Base-by-base conservation (phyloP, 2,797 vertebrate genomes). In the Psittacula derbiana region DNA sequence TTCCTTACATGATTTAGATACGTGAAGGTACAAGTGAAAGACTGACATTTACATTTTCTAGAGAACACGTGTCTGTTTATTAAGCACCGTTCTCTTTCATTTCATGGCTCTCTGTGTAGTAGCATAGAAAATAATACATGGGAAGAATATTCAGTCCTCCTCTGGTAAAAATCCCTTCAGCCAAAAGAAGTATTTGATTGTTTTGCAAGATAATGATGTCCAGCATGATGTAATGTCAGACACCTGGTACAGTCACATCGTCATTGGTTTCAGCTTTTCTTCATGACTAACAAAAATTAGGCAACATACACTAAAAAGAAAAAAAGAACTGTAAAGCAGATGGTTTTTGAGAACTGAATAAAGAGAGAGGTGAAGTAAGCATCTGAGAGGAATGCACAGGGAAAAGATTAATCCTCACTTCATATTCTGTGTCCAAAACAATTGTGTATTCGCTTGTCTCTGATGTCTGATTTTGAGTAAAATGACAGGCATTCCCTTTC, bases 291-390 rank as follows among this genome's bases (percentile, higher is more conserved):
- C 90, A 97, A 97, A 97, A 98, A 98, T 98, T 97, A 98, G 97
- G 98, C 98, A 98, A 98, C 86, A 75, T 96, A 96, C 97, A 97
- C 97, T 92, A 43, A 82, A 96, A 97, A 97, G 94, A 33, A 57
- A 95, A 95, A 97, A 98, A 97, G 97, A 98, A 97, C 98, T 98
- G 97, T 98, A 96, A 95, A 96, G 98, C 99, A 99, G 98, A 99
- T 99, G 98, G 98, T 98, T 97, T 98, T 98, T 98, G 98, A 98
- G 98, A 98, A 98, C 97, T 98, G 98, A 98, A 98, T 98, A 97
- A 98, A 98, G 97, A 98, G 97, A 96, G 98, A 98, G 97, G 98
- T 99, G 98, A 99, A 98, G 98, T 98, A 98, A 99, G 98, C 96
- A 90, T 98, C 98, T 98, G 98, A 99, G 97, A 98, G 98, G 98